A percentile compares a stretch with the other conserved stretches of the same genome.
Evolutionary conservation across 2,113 vertebrate species (phyloP).

Genomic region (Probosciger aterrimus): DNA sequence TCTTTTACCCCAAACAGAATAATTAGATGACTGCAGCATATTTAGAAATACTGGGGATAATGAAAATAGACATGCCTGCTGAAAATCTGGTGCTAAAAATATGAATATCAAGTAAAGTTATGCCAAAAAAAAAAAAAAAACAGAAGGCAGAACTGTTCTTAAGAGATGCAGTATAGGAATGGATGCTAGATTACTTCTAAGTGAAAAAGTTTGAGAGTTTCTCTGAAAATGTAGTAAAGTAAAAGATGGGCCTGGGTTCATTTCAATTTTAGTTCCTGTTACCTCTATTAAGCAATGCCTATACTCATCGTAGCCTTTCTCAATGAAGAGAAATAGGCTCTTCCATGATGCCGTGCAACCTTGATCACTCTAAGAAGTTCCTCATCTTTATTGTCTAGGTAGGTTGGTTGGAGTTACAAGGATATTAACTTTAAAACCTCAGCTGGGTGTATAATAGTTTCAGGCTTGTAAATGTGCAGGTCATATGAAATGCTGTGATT

Average conservation of each 20-base stretch:
- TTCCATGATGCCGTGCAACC: background rate
- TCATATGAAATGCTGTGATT: background rate
- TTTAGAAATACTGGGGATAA: background rate
- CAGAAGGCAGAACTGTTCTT: background rate
- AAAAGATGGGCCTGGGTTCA: background rate
- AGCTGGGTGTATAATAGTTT: background rate
- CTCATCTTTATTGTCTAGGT: background rate
- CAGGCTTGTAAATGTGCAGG: background rate
- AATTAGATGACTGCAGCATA: background rate
- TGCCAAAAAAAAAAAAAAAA: background rate
- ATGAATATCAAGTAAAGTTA: background rate
- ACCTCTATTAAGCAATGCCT: background rate
- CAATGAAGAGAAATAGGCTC: background rate
- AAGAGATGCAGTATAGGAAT: background rate
- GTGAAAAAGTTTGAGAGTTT: background rate
- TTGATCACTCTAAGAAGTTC: background rate
- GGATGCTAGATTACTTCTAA: background rate
- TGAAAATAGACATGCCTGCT: background rate
- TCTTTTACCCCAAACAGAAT: background rate
- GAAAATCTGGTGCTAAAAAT: background rate
- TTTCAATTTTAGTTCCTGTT: background rate
- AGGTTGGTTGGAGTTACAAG: background rate
- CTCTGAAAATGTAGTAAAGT: background rate
- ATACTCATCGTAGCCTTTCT: background rate
- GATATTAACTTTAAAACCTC: background rate